Percentiles rank a stretch among this genome's conserved stretches.
These are phyloP conservation scores for Drosophila nr. fundita DNA, from an alignment of 2,888 invertebrate genomes.

Conservation along the genomic window DNA sequence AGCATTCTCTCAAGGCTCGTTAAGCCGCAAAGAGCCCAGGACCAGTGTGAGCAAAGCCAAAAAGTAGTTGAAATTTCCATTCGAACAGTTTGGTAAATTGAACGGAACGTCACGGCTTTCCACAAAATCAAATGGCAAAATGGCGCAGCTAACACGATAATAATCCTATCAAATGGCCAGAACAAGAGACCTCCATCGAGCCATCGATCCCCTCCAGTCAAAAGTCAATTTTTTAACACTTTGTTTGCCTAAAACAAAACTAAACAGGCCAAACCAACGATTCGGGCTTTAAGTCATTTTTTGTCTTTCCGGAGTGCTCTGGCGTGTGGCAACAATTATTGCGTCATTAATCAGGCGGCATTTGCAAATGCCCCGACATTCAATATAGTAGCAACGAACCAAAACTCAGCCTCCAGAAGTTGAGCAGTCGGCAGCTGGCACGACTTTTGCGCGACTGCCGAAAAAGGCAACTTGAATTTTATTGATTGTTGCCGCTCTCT, in stretches of 20 bases:
- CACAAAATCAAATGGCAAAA: conserved; percentile 65
- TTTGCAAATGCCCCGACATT: conserved; percentile 74
- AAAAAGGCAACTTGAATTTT: conserved; percentile 78
- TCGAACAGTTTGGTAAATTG: conserved; percentile 72
- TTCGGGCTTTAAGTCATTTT: conserved; percentile 11
- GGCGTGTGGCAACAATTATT: conserved; percentile 78
- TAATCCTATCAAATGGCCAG: conserved; percentile 74
- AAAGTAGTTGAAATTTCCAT: conserved; percentile 65
- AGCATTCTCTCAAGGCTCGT: conserved; percentile 23
- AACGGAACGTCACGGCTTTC: conserved; percentile 65
- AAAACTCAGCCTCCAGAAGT: conserved; percentile 15
- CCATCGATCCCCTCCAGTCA: conserved; percentile 12
- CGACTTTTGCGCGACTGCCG: conserved; percentile 64
- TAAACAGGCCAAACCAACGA: conserved; percentile 33
- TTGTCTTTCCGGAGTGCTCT: not conserved
- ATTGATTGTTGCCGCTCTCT: conserved; percentile 68
- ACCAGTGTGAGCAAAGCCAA: conserved; percentile 14
- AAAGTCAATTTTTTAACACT: conserved; percentile 75
- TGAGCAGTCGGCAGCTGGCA: conserved; percentile 60
- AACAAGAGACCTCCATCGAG: conserved; percentile 38
- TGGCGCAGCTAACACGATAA: conserved; percentile 70
- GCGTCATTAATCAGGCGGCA: conserved; percentile 82
- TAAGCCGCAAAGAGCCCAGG: conserved; percentile 22
- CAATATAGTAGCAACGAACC: conserved; percentile 44
- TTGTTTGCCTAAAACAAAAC: conserved; percentile 60